Evolutionary conservation across 2,797 vertebrate species (phyloP), one percentile per base, ranked within the genome.

Genomic region (Oreochromis mossambicus): DNA sequence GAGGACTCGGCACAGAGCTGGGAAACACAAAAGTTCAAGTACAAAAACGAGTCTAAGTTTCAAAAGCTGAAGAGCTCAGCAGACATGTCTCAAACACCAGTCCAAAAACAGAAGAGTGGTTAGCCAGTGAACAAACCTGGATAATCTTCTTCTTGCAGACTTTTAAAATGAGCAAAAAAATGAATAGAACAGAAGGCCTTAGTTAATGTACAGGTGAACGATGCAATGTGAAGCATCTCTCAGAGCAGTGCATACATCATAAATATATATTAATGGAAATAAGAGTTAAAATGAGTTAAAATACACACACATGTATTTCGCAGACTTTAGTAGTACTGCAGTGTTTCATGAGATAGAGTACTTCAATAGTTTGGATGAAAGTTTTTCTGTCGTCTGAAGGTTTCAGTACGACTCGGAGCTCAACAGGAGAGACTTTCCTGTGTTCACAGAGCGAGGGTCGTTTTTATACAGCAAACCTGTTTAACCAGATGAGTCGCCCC

Each of bases 371-470:
- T 36, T 3, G 7, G 24, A 58, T 19, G 29, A 34, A 58, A 58
- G 56, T 19, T 34, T 61, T 61, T 34, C 3, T 36, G 17, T 61
- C 2, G 6, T 36, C 21, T 43, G 2, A 46, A 70, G 21, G 21
- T 17, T 70, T 46, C 0, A 1, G 21, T 7, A 1, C 0, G 13
- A 68, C 17, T 50, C 19, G 4, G 8, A 68, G 14, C 5, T 46
- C 38, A 46, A 8, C 8, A 50, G 48, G 38, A 1, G 24, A 26
- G 0, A 0, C 21, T 46, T 1, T 26, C 15, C 5, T 7, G 66
- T 14, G 12, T 21, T 24, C 1, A 0, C n/a, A 68, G 36, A 41
- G 36, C 1, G 1, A 43, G 21, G 0, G 66, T 43, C 2, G 2
- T 10, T 70, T 70, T 46, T 5, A 46, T 11, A 29, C 9, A 29